phyloP scores from a whole-genome alignment of 2,797 vertebrate species.

The Anas acuta region DNA sequence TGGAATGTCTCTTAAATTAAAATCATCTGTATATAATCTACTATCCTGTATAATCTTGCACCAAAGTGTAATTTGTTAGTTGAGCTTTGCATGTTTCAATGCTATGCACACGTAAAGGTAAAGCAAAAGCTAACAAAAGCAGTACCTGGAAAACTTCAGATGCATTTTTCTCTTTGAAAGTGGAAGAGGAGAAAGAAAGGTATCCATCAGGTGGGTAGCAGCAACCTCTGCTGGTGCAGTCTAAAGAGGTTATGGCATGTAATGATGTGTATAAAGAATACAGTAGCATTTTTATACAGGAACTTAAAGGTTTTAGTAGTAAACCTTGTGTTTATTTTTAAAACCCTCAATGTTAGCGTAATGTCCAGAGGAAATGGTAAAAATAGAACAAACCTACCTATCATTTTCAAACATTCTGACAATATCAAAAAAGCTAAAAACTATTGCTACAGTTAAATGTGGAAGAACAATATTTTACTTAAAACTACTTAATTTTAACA shows the following conservation, averaged over 20 bases:
- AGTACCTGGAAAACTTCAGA: background rate
- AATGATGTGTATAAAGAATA: background rate
- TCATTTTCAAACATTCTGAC: background rate
- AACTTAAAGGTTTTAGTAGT: background rate
- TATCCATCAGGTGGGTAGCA: background rate
- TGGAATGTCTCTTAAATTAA: background rate
- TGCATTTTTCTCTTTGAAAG: background rate
- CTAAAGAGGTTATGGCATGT: fast-evolving
- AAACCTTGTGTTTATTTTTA: background rate
- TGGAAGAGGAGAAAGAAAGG: background rate
- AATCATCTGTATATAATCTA: background rate
- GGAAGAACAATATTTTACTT: background rate
- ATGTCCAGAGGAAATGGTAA: background rate
- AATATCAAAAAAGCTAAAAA: background rate
- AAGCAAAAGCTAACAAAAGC: background rate
- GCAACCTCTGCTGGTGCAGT: background rate
- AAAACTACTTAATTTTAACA: background rate
- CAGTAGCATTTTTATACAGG: fast-evolving
- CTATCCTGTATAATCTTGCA: background rate
- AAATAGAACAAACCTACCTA: background rate
- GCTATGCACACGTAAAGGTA: background rate
- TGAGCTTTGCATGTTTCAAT: background rate
- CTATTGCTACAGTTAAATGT: background rate
- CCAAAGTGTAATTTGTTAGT: background rate
- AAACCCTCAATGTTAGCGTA: background rate